Evolutionary conservation across 2,888 invertebrate genomes (phyloP).

Genomic region (Polydrusus pterygomalis): DNA sequence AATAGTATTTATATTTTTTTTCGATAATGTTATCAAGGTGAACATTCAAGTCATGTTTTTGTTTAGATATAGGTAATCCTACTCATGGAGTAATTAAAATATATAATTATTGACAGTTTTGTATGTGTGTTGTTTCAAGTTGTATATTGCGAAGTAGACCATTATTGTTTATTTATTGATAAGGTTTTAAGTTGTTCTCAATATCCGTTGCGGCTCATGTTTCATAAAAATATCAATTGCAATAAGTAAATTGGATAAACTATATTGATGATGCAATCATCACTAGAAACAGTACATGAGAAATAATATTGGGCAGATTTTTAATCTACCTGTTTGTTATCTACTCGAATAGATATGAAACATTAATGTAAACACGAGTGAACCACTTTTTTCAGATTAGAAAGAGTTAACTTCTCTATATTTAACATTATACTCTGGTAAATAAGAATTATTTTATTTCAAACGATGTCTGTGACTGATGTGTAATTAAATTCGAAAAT

Average conservation of each 20-base stretch:
- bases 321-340: slow-evolving; percentile 26
- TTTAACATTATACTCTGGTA: neutral
- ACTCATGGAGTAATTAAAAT: no score
- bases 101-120: no score
- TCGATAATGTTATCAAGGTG: no score
- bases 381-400: slow-evolving; percentile 1
- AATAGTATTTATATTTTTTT: no score
- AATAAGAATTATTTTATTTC: neutral
- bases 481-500: slow-evolving; percentile 20
- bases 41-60: no score
- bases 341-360: slow-evolving; percentile 10
- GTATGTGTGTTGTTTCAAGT: no score
- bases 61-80: no score
- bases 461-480: slow-evolving; percentile 13
- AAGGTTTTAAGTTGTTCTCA: neutral
- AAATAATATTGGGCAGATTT: neutral
- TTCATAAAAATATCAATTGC: neutral
- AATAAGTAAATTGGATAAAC: neutral
- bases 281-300: slow-evolving; percentile 8
- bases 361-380: slow-evolving; percentile 9
- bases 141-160: no score
- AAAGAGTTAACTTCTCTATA: slow-evolving; percentile 6
- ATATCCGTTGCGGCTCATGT: neutral
- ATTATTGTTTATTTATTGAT: no score
- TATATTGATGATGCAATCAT: slow-evolving; percentile 14